Base-by-base conservation (phyloP, 2,888 invertebrate genomes). In the Plutella xylostella region DNA sequence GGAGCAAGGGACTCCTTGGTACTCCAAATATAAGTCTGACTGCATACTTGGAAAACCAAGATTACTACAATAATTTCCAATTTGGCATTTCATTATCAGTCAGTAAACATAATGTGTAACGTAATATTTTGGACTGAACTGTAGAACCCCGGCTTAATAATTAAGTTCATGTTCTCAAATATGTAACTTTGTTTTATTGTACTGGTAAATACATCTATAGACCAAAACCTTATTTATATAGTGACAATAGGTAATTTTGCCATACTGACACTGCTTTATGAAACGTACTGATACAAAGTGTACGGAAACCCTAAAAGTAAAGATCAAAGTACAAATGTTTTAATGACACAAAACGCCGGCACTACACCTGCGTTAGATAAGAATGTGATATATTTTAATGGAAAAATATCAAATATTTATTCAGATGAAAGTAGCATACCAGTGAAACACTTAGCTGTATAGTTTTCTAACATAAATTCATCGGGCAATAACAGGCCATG, bases 401-500 rank as follows among this genome's bases (percentile, higher is more conserved):
- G 11, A 12, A 37, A 37, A 30, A 41, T 22, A 5, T 41, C 12
- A 37, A 41, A 41, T 18, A 41, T 41, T 41, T 41, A 41, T 31
- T 30, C n/a, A 41, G 30, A 30, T 41, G 41, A 30, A 39, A 39
- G 41, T 30, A 30, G 18, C 41, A 41, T 41, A 30, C 41, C 41
- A 31, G 2, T n/a, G 30, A 31, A 17, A 18, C 43, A 35, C 35
- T 37, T 37, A 28, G 28, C 19, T 20, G 15, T 17, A 22, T 14
- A 43, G 12, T 48, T 45, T 49, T 51, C 48, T 50, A 45, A 48
- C 45, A 50, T 48, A 50, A 55, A 51, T 49, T 47, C 43, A 48
- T 49, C 48, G 37, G 48, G 41, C 38, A 35, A 48, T 50, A 63
- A 62, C 62, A 58, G 55, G 66, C 61, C 61, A 68, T 67, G 62